Evolutionary conservation across 2,113 vertebrate genomes (phyloP), one percentile per base, ranked within the genome.

Genomic region (Gadus chalcogrammus): DNA sequence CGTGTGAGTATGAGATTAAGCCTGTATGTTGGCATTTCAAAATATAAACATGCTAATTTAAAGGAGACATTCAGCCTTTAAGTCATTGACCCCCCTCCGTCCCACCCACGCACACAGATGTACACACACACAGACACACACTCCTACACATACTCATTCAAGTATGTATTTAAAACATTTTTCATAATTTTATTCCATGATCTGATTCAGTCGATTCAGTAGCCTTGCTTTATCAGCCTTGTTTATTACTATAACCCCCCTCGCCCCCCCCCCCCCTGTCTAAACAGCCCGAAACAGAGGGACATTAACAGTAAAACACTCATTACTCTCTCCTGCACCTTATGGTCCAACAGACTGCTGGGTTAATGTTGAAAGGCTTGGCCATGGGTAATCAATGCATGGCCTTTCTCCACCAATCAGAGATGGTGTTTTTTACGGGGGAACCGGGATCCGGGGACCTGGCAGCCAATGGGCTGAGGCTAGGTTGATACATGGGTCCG

Each of bases 401-500:
- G 71, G 61, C 64, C 67, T 75, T 79, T 48, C 64, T 61, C 63
- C 77, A 73, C 67, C 59, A 68, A 52, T 16, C 6, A 74, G 67
- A 69, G 55, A 16, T 58, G 55, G 15, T n/a, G 67, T 70, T 71
- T 12, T 79, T 78, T 61, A 69, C 73, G 68, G 24, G 24, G 24
- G 24, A 24, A 24, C 24, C 24, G 24, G 24, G 24, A 48, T 48
- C 42, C 12, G 42, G 67, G 71, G 71, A 71, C 17, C 61, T 68
- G 71, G 75, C 70, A 56, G 65, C 76, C 61, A 66, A 58, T 58
- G 13, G 55, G 55, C 55, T 73, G 72, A 84, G 79, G 85, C 82
- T 83, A 77, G 68, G 76, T 69, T 64, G 82, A 79, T 76, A 62
- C 72, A 78, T 81, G 77, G 77, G 82, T 78, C 82, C 80, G 77